Percentiles rank a stretch among this genome's conserved stretches.
Evolutionary conservation across 2,797 vertebrate species (phyloP).

Genomic region (Adrianichthys oophorus): DNA sequence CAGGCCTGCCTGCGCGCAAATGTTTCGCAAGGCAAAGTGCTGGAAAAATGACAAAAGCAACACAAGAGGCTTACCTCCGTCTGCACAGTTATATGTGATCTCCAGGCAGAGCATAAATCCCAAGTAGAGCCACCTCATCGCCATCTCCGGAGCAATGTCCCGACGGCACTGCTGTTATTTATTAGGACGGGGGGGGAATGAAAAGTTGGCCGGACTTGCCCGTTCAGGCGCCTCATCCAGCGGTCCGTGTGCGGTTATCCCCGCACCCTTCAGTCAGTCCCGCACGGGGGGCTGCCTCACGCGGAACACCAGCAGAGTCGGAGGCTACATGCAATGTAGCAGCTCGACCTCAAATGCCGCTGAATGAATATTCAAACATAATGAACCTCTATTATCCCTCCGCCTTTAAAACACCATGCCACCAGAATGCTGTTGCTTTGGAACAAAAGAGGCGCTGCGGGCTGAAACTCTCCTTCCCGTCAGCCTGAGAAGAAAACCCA

Average conservation of each 20-base stretch:
- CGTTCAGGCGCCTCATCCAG: constrained; percentile 73
- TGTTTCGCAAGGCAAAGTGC: constrained; percentile 57
- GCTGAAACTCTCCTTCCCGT: constrained; percentile 37
- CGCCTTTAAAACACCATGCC: constrained; percentile 52
- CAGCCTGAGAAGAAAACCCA: constrained; percentile 20
- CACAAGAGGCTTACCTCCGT: constrained; percentile 72
- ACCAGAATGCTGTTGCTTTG: constrained; percentile 26
- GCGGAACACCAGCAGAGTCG: constrained; percentile 24
- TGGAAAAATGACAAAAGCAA: constrained; percentile 53
- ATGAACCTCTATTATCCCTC: constrained; percentile 55
- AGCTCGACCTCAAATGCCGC: constrained; percentile 67
- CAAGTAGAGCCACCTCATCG: constrained; percentile 74
- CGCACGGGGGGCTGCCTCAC: constrained; percentile 48
- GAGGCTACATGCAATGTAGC: constrained; percentile 63
- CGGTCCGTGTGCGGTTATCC: constrained; percentile 65
- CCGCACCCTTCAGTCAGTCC: constrained; percentile 54
- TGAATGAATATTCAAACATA: constrained; percentile 69
- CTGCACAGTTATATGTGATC: constrained; percentile 62
- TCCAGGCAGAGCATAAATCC: constrained; percentile 74
- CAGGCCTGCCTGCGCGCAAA: constrained; percentile 65
- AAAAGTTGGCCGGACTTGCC: constrained; percentile 69
- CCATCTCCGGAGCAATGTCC: constrained; percentile 77
- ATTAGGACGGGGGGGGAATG: constrained; percentile 47
- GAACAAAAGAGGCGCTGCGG: constrained; percentile 23
- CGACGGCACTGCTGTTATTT: constrained; percentile 66